Evolutionary conservation across 35 echinoderm and acorn worm genomes (phyloP), one percentile per base, ranked within the genome.

Genomic region (Anneissia japonica): DNA sequence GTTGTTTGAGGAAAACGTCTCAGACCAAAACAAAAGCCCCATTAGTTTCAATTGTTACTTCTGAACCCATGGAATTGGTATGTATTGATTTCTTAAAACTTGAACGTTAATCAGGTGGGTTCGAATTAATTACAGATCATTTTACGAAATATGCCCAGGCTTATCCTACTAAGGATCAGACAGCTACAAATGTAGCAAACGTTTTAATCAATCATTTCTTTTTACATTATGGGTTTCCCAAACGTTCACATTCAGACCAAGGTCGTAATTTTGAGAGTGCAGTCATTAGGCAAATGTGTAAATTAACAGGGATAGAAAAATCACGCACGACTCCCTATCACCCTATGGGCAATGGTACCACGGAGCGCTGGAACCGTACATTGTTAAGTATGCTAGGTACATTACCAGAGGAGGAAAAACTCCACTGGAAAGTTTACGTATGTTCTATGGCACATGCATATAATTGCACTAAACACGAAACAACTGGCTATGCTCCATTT

Each of bases 31-130:
- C 73, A 82, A 64, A 30, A 75, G 88, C 89, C 13, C 88, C 88
- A 0, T 26, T 87, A 4, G 55, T 82, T 17, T 51, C 39, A 17
- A 87, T 94, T 23, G 21, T 55, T 31, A 91, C 93, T 4, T 86
- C 79, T 10, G 84, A 77, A 79, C 93, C 93, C 16, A 32, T 91
- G 74, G 79, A 94, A 55, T 76, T 91, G 12, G 38, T 94, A 39
- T 94, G 93, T 76, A 91, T 94, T 83, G 93, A 94, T 35, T 91
- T 94, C 30, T 36, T 94, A 0, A 86, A 82, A 35, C n/a, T 94
- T 11, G 88, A 91, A 35, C 78, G 72, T 21, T 79, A 45, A 35
- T 39, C n/a, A 26, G 75, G 81, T n/a, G 76, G 85, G 7, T 87
- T 77, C 31, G 30, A 80, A 21, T 84, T 92, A 9, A 30, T 92